Conservation (phyloP, 2,888 invertebrate genomes). For the Anagyrus pseudococci region DNA sequence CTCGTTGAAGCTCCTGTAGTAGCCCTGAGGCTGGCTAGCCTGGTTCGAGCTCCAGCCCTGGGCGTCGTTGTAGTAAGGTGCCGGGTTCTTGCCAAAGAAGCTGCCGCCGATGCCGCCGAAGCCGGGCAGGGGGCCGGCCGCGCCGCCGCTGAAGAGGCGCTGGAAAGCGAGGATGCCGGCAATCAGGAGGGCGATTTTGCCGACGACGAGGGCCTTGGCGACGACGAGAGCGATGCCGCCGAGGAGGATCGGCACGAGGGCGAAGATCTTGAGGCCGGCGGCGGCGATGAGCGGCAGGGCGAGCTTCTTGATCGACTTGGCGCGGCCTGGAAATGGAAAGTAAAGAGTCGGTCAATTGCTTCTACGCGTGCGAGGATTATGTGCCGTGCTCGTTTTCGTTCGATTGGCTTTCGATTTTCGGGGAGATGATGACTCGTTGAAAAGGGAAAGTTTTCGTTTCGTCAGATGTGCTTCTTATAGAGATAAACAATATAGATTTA, state of each 20-base stretch:
- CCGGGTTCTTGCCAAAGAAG: conserved; percentile 47
- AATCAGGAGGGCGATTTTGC: conserved; percentile 79
- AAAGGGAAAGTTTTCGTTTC: no score
- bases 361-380: neutral
- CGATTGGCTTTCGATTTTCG: no score
- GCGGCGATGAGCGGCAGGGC: conserved; percentile 73
- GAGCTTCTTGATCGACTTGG: conserved; percentile 74
- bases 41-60: conserved; percentile 55
- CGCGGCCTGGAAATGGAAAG: conserved; percentile 61
- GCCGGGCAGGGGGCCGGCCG: conserved; percentile 41
- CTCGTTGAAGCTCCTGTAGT: conserved; percentile 62
- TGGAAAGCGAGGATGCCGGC: conserved; percentile 76
- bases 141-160: conserved; percentile 69
- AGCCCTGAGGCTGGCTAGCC: conserved; percentile 48
- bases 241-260: conserved; percentile 73
- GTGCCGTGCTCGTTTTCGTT: no score
- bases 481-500: no score
- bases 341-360: neutral
- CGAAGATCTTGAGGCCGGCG: conserved; percentile 75
- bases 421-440: no score
- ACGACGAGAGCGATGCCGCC: conserved; percentile 77
- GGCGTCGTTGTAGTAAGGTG: conserved; percentile 27
- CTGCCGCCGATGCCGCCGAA: conserved; percentile 41
- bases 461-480: no score
- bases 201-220: conserved; percentile 78